Evolutionary conservation across 2,113 vertebrate species (phyloP).

Genomic region (Paratilapia polleni): DNA sequence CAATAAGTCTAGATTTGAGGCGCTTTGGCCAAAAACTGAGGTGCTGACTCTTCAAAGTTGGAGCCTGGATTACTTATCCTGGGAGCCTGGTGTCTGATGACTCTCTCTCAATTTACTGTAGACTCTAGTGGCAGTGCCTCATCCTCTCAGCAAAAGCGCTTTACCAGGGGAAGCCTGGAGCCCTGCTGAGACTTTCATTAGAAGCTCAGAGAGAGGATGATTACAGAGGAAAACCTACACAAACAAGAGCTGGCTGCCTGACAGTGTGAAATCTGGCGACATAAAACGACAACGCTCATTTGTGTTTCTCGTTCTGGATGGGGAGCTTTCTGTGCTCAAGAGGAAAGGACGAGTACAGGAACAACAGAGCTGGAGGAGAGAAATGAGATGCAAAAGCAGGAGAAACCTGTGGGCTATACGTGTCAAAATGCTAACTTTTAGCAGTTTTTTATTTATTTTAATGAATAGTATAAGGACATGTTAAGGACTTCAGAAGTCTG

Average conservation of each 20-base stretch:
- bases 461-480: neutral
- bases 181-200: conserved; percentile 62
- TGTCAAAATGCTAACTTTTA: neutral
- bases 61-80: conserved; percentile 28
- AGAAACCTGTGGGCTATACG: neutral
- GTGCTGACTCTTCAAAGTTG: conserved; percentile 36
- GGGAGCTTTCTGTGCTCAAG: neutral
- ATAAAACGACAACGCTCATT: conserved; percentile 14
- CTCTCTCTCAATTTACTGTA: conserved; percentile 19
- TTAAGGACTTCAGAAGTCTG: neutral
- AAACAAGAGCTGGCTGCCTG: conserved; percentile 43
- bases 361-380: neutral
- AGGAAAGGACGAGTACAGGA: neutral
- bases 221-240: conserved; percentile 46
- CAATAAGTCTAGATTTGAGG: neutral
- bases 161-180: conserved; percentile 43
- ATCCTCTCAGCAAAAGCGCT: conserved; percentile 28
- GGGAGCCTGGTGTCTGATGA: conserved; percentile 13
- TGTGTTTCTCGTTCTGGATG: conserved; percentile 16
- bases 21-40: conserved; percentile 9
- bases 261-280: conserved; percentile 24
- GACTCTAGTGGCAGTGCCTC: conserved; percentile 26
- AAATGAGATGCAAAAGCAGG: neutral
- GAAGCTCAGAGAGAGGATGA: conserved; percentile 57
- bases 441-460: neutral